A percentile compares a stretch with the other conserved stretches of the same genome.
Evolutionary conservation across 2,113 vertebrate genomes (phyloP).

Genomic region (Hystrix cristata): DNA sequence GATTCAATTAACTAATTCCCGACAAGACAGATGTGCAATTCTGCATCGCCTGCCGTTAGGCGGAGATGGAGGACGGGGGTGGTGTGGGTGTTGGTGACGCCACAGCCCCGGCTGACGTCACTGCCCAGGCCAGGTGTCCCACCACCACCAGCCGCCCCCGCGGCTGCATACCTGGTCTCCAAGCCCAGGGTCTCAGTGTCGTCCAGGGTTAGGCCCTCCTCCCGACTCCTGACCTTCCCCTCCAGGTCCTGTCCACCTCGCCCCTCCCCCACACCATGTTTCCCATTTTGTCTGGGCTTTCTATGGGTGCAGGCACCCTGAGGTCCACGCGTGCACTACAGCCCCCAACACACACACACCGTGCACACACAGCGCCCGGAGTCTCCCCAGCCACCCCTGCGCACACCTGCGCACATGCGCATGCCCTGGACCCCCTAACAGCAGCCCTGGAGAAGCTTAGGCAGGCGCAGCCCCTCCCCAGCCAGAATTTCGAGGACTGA

Average conservation of each 20-base stretch:
- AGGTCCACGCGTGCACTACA: not conserved
- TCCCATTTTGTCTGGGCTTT: not conserved
- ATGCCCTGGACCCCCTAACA: not conserved
- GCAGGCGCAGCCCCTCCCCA: not conserved
- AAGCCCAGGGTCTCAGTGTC: not conserved
- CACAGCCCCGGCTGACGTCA: constrained; percentile 49
- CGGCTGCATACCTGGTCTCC: not conserved
- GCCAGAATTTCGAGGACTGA: not conserved
- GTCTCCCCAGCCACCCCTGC: not conserved
- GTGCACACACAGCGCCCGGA: not conserved
- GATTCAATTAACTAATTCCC: constrained; percentile 85
- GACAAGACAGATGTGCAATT: constrained; percentile 77
- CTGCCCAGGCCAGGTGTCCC: not conserved
- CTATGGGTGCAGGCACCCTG: not conserved
- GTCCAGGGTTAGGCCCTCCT: not conserved
- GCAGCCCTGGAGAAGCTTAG: not conserved
- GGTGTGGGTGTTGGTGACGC: constrained; percentile 35
- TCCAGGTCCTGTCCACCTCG: not conserved
- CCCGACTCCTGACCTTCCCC: not conserved
- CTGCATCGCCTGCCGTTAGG: constrained; percentile 7
- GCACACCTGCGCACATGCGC: not conserved
- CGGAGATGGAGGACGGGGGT: not conserved
- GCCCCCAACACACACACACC: not conserved
- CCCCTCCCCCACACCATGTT: rapidly evolving
- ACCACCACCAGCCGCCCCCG: not conserved